A percentile compares a stretch with the other conserved stretches of the same genome.
Conservation (phyloP, 2,797 vertebrate genomes). For the Nyctalus aviator region DNA sequence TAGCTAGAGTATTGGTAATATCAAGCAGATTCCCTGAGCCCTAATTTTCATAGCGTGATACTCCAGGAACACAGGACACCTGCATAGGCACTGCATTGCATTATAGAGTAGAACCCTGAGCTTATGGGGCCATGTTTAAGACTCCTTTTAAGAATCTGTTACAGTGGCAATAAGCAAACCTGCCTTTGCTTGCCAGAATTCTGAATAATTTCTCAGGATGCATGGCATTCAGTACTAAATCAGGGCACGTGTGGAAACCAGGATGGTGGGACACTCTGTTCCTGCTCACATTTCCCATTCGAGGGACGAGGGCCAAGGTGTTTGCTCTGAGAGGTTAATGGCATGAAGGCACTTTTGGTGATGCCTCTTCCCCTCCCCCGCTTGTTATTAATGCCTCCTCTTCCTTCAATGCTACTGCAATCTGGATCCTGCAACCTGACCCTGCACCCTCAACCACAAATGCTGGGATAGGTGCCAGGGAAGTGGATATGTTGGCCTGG, state of each 20-base stretch:
- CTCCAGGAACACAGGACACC: neutral
- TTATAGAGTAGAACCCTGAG: neutral
- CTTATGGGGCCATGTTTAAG: neutral
- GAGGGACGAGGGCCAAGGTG: neutral
- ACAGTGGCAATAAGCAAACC: neutral
- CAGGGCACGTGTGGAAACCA: neutral
- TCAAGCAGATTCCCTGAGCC: neutral
- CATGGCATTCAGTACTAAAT: neutral
- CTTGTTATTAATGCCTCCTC: neutral
- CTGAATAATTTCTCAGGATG: neutral
- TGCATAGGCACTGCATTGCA: too few species aligned
- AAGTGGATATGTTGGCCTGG: accelerated
- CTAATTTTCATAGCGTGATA: neutral
- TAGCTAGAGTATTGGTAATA: neutral
- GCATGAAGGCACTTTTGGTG: neutral
- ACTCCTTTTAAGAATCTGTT: neutral
- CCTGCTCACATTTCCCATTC: neutral
- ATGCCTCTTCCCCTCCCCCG: neutral
- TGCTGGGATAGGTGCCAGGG: neutral
- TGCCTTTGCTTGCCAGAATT: neutral
- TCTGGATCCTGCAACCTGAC: neutral
- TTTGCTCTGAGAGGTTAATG: neutral
- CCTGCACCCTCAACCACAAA: neutral
- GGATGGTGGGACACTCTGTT: too few species aligned
- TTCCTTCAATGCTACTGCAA: neutral